Conservation (phyloP, 2,113 vertebrate genomes). For the Syrmaticus mikado region DNA sequence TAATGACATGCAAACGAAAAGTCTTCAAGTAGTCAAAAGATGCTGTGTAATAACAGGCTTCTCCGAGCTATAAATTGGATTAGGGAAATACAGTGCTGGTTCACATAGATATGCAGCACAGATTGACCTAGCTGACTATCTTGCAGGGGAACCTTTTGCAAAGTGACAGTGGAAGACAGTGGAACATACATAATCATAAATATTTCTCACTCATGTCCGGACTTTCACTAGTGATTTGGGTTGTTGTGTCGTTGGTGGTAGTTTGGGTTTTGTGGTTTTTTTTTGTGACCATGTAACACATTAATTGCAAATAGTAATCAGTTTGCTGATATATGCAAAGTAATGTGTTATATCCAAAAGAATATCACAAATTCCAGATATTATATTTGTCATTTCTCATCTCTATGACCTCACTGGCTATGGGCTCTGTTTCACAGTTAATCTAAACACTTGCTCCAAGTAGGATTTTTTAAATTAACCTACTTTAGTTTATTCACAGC, state of each 20-base stretch:
- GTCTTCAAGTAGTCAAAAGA: background rate
- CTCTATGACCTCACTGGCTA: conserved; percentile 42
- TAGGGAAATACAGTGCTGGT: background rate
- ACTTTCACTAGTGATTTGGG: background rate
- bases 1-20: conserved; percentile 14
- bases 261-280: conserved; percentile 5
- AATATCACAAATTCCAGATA: conserved; percentile 23
- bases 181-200: background rate
- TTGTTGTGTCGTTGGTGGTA: conserved; percentile 21
- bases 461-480: conserved; percentile 72
- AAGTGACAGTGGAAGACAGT: background rate
- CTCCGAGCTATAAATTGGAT: background rate
- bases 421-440: conserved; percentile 55
- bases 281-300: background rate
- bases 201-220: background rate
- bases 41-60: background rate
- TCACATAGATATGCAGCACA: background rate
- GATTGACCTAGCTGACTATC: background rate
- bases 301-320: background rate
- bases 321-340: conserved; percentile 25
- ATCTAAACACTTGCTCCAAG: conserved; percentile 63
- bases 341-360: background rate
- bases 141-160: background rate
- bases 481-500: conserved; percentile 71
- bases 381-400: conserved; percentile 1